phyloP scores from a whole-genome alignment of 2,797 vertebrate species.

The Coracias cyanogaster region DNA sequence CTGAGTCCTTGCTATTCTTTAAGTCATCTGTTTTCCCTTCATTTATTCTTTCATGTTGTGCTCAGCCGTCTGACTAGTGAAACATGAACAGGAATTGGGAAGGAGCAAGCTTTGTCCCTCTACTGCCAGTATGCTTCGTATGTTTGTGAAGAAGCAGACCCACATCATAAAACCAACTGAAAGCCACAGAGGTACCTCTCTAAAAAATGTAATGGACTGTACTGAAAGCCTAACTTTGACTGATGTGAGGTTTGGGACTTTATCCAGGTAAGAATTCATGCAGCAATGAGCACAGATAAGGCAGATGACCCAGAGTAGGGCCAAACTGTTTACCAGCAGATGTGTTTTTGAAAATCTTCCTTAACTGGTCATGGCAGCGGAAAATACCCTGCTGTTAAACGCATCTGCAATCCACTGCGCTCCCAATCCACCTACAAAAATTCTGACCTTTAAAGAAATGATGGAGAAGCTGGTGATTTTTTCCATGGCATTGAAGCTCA shows the following conservation, averaged over 20 bases:
- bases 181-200: slow-evolving; percentile 74
- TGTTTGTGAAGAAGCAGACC: slow-evolving; percentile 58
- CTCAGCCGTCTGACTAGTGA: background rate
- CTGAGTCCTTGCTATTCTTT: background rate
- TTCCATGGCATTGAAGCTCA: slow-evolving; percentile 86
- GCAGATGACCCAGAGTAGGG: slow-evolving; percentile 93
- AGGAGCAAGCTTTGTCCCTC: slow-evolving; percentile 38
- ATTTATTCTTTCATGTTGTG: slow-evolving; percentile 10
- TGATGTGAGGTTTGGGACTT: slow-evolving; percentile 85
- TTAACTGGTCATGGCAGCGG: slow-evolving; percentile 97
- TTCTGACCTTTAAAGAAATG: slow-evolving; percentile 98
- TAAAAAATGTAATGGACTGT: slow-evolving; percentile 82
- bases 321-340: slow-evolving; percentile 99
- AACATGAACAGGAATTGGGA: background rate
- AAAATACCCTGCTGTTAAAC: slow-evolving; percentile 98
- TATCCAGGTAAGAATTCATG: slow-evolving; percentile 91
- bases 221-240: slow-evolving; percentile 81
- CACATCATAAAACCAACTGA: slow-evolving; percentile 64
- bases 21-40: slow-evolving; percentile 20
- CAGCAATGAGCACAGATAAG: slow-evolving; percentile 87
- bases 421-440: slow-evolving; percentile 93
- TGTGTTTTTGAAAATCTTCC: slow-evolving; percentile 95
- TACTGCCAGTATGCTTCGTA: slow-evolving; percentile 17
- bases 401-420: slow-evolving; percentile 91
- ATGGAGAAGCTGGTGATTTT: slow-evolving; percentile 89